Base-by-base conservation (phyloP, 2,113 vertebrate species). In the Gila orcuttii region DNA sequence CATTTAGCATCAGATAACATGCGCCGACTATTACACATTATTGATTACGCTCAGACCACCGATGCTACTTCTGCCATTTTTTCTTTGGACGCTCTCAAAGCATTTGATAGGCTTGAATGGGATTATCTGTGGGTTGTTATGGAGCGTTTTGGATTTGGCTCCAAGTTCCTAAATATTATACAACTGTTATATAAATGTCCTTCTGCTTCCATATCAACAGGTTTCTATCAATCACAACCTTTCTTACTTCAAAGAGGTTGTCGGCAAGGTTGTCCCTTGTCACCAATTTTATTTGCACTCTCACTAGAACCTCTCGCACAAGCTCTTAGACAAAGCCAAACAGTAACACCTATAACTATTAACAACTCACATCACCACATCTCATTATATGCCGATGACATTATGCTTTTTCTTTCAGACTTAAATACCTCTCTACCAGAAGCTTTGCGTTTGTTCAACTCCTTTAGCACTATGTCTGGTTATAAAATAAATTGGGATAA, bases 281-380 rank as follows among this genome's bases (percentile, higher is more conserved):
- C 33, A 21, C 33, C 31, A 71, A 6, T 71, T 68, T 68, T 68
- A 68, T 66, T 66, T 31, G 62, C 62, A 66, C 28, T 68, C 28
- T 19, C 28, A 68, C 13, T 68, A 68, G 64, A 68, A 15, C 64
- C 64, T 33, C 64, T 68, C 13, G 62, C 28, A 66, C 64, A 66
- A 66, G 12, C 64, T 10, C 64, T 66, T 66, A 66, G 28, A 66
- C 64, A 66, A 66, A 66, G 25, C n/a, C n/a, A 64, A 64, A 64
- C 23, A 64, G 25, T 64, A 3, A 11, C 60, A 25, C 60, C 7
- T 64, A 64, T 64, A 64, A 28, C 60, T 25, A 64, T 64, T 10
- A 64, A 64, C 12, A 64, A 66, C 25, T 66, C 62, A 7, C 25
- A 28, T 66, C 62, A 66, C 11, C 25, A 25, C 11, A 64, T 64